These are phyloP conservation scores for Torymus texanus DNA, from an alignment of 2,888 invertebrate species.

Conservation along the genomic window DNA sequence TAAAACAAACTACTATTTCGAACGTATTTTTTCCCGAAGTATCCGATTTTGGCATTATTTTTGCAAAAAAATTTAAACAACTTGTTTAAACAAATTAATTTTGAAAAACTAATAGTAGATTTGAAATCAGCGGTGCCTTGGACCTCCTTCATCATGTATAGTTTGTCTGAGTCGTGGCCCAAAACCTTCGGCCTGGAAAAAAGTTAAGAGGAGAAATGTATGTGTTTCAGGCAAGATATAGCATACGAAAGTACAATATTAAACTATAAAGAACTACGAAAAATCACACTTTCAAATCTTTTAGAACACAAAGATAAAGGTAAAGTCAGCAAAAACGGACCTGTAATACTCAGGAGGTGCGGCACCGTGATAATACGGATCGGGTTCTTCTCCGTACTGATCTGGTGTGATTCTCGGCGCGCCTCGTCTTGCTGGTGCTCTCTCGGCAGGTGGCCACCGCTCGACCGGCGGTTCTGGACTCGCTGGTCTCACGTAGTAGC, in stretches of 20 bases:
- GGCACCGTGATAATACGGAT: conserved; percentile 69
- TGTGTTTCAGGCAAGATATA: no score
- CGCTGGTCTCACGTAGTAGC: conserved; percentile 83
- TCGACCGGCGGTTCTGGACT: conserved; percentile 77
- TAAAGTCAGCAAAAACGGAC: conserved; percentile 54
- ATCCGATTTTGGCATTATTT: background rate
- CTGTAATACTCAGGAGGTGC: conserved; percentile 72
- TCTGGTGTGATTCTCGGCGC: conserved; percentile 71
- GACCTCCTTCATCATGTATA: background rate
- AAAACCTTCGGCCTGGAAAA: conserved; percentile 4
- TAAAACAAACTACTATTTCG: background rate
- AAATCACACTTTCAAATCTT: no score
- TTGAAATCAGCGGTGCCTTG: background rate
- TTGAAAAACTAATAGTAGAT: background rate
- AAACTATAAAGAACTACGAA: no score
- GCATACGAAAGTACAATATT: no score
- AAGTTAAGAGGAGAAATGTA: no score
- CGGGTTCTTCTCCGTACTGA: conserved; percentile 68
- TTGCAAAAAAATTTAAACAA: no score
- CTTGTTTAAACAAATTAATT: no score
- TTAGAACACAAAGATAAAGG: background rate
- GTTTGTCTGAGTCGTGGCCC: background rate
- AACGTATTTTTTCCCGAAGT: conserved; percentile 9
- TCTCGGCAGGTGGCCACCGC: conserved; percentile 67
- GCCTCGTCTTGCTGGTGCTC: conserved; percentile 64